Conservation (phyloP, 2,888 invertebrate species). For the Drosophila nr. medialis region DNA sequence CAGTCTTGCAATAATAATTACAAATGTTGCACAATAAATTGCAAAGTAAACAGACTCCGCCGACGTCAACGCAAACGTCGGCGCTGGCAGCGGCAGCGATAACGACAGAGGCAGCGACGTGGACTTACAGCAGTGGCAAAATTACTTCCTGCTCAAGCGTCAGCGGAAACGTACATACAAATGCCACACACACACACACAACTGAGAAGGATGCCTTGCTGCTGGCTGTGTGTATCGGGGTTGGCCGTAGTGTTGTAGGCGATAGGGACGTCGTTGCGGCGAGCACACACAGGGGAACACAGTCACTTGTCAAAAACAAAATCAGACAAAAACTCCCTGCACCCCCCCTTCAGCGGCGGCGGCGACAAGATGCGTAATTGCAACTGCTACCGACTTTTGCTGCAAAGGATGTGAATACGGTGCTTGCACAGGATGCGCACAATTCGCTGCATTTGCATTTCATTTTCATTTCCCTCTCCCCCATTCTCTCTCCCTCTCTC, state of each 20-base stretch:
- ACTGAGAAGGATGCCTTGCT: conserved; percentile 21
- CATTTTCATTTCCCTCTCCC: conserved; percentile 3
- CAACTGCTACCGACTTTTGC: conserved; percentile 60
- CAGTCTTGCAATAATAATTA: conserved; percentile 80
- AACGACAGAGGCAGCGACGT: conserved; percentile 18
- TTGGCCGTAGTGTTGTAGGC: background rate
- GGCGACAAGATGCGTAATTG: conserved; percentile 80
- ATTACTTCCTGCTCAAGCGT: conserved; percentile 80
- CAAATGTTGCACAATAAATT: conserved; percentile 82
- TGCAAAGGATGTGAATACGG: conserved; percentile 36
- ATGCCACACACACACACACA: conserved; percentile 48
- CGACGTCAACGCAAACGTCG: conserved; percentile 28
- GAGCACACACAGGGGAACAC: conserved; percentile 41
- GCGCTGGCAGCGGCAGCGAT: conserved; percentile 17
- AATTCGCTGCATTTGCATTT: conserved; percentile 64
- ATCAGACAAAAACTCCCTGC: conserved; percentile 71
- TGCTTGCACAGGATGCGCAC: conserved; percentile 66
- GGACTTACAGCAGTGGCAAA: conserved; percentile 68
- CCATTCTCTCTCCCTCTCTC: background rate
- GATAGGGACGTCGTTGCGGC: background rate
- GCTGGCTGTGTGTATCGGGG: conserved; percentile 7
- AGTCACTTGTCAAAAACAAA: conserved; percentile 81
- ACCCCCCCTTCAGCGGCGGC: conserved; percentile 33
- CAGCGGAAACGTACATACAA: conserved; percentile 79
- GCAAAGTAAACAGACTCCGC: conserved; percentile 78